A percentile compares a stretch with the other conserved stretches of the same genome.
These are phyloP conservation scores for Pocillopora grandis DNA, from an alignment of 92 coral and sea anemone genomes.

Conservation along the genomic window DNA sequence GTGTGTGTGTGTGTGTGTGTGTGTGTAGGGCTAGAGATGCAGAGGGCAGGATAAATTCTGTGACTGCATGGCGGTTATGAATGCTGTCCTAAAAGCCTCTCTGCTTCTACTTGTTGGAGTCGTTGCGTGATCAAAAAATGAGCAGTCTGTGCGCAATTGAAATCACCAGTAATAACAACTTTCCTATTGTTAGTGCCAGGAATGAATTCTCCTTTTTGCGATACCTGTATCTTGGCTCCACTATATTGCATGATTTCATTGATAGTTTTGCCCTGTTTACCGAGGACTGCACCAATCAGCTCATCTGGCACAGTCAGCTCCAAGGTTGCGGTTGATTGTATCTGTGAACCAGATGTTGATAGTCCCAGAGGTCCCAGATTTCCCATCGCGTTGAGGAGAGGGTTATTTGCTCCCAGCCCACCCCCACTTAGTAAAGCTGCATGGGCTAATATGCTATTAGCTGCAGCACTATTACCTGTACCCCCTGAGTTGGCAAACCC, in stretches of 20 bases:
- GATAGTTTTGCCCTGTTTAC: slow-evolving; percentile 98
- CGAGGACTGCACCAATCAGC: slow-evolving; percentile 91
- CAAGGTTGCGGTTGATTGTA: slow-evolving; percentile 92
- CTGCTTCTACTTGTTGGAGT: slow-evolving; percentile 93
- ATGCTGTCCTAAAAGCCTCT: slow-evolving; percentile 64
- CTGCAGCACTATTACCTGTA: slow-evolving; percentile 59
- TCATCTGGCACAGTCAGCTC: slow-evolving; percentile 99
- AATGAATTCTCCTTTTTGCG: slow-evolving; percentile 97
- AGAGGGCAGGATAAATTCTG: neutral
- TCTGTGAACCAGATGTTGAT: slow-evolving; percentile 72
- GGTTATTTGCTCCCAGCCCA: slow-evolving; percentile 72
- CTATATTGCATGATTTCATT: slow-evolving; percentile 98
- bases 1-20: neutral
- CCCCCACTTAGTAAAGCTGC: slow-evolving; percentile 91
- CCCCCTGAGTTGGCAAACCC: slow-evolving; percentile 76
- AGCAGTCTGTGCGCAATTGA: slow-evolving; percentile 92
- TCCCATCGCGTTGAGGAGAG: slow-evolving; percentile 76
- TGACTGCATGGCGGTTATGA: slow-evolving; percentile 7
- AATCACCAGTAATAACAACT: slow-evolving; percentile 98
- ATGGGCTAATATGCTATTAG: slow-evolving; percentile 89
- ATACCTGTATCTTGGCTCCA: slow-evolving; percentile 93
- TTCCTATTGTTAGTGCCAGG: slow-evolving; percentile 97
- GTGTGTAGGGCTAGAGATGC: neutral
- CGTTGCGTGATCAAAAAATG: slow-evolving; percentile 96
- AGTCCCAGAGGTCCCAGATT: slow-evolving; percentile 69